phyloP scores from a whole-genome alignment of 1,140 invertebrate species.

The Neoseiulus cucumeris region DNA sequence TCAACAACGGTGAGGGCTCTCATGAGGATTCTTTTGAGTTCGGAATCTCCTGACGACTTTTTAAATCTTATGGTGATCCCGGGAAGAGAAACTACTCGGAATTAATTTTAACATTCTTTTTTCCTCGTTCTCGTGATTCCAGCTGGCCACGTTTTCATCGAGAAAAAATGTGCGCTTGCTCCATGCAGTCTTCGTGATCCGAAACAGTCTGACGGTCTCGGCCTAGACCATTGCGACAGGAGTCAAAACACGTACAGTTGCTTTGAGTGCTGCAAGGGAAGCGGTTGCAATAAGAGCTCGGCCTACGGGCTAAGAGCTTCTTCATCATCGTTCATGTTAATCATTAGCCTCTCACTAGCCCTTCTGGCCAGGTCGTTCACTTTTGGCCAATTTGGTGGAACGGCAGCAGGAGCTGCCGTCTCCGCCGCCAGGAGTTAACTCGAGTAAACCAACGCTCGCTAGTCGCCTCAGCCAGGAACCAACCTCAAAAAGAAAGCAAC shows the following conservation, averaged over 20 bases:
- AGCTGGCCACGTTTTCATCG: conserved; percentile 28
- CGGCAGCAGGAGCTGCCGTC: too few relatives aligned
- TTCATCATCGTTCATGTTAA: too few relatives aligned
- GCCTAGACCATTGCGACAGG: conserved; percentile 29
- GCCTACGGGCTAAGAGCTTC: background rate
- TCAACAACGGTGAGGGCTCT: conserved; percentile 29
- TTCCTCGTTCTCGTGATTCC: conserved; percentile 20
- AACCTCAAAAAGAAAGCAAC: too few relatives aligned
- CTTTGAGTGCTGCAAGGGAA: conserved; percentile 15
- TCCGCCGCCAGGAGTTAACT: too few relatives aligned
- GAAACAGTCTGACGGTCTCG: conserved; percentile 27
- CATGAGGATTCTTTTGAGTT: background rate
- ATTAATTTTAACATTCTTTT: conserved; percentile 9
- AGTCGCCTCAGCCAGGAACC: too few relatives aligned
- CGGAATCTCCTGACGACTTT: background rate
- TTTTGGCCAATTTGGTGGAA: too few relatives aligned
- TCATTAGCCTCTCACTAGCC: too few relatives aligned
- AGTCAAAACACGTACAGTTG: conserved; percentile 19
- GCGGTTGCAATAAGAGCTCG: conserved; percentile 17
- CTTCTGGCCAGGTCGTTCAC: too few relatives aligned
- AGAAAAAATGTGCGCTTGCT: conserved; percentile 32
- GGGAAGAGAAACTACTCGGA: too few relatives aligned
- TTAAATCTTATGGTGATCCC: background rate
- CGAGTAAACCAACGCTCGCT: too few relatives aligned
- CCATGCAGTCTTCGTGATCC: conserved; percentile 32